Conservation (phyloP, 2,797 vertebrate species). For the Poecilia picta region DNA sequence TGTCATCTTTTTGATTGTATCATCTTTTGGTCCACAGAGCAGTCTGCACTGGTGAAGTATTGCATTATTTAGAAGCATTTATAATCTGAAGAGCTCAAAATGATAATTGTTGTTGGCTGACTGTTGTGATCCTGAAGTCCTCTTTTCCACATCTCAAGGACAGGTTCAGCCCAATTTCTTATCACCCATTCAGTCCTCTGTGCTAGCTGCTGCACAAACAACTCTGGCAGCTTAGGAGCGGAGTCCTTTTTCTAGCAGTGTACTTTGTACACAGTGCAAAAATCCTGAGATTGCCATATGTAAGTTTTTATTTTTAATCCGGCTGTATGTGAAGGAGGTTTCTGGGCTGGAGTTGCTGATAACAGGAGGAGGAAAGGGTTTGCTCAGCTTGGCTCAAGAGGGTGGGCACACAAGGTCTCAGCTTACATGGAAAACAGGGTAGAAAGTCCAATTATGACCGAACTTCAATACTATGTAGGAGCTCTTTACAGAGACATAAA, state of each 20-base stretch:
- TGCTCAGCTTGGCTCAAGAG: slow-evolving; percentile 51
- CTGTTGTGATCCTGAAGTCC: slow-evolving; percentile 47
- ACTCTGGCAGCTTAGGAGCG: slow-evolving; percentile 47
- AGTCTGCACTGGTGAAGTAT: slow-evolving; percentile 30
- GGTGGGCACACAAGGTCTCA: slow-evolving; percentile 45
- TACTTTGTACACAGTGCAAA: slow-evolving; percentile 47
- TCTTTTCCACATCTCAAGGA: slow-evolving; percentile 67
- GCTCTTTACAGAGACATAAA: slow-evolving; percentile 1
- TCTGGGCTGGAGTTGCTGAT: slow-evolving; percentile 50
- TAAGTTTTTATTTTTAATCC: slow-evolving; percentile 61
- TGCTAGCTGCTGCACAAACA: slow-evolving; percentile 43
- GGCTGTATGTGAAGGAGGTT: slow-evolving; percentile 56
- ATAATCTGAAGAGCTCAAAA: slow-evolving; percentile 52
- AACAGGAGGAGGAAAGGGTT: slow-evolving; percentile 53
- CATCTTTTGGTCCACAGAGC: slow-evolving; percentile 47
- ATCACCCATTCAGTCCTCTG: slow-evolving; percentile 27
- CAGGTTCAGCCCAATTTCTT: slow-evolving; percentile 37
- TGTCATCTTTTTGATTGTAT: slow-evolving; percentile 9
- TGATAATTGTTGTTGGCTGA: slow-evolving; percentile 40
- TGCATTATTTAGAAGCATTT: slow-evolving; percentile 51
- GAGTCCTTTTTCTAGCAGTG: slow-evolving; percentile 50
- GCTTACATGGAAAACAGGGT: slow-evolving; percentile 56
- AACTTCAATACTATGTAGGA: slow-evolving; percentile 33
- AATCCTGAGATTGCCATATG: slow-evolving; percentile 54
- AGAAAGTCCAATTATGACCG: slow-evolving; percentile 38